phyloP scores from a whole-genome alignment of 2,113 vertebrate species.

The Corythornis madagascariensis region DNA sequence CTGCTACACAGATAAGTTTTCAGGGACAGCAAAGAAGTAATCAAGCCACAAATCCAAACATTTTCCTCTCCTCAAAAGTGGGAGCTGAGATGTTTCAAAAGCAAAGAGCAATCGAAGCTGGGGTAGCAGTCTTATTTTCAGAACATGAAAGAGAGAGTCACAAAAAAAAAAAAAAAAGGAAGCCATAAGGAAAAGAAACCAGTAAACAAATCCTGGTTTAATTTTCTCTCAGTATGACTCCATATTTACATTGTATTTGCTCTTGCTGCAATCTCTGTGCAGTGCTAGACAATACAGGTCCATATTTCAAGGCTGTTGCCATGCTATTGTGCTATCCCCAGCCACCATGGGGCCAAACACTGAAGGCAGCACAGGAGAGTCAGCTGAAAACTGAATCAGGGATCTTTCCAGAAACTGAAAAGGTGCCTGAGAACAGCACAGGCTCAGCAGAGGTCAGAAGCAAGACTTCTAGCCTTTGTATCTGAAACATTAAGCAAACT shows the following conservation, averaged over 20 bases:
- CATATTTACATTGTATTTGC: constrained; percentile 2
- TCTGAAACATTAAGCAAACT: background rate
- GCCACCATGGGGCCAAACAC: background rate
- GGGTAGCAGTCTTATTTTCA: background rate
- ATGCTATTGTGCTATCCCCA: background rate
- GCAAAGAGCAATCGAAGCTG: background rate
- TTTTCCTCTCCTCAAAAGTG: background rate
- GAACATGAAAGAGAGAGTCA: background rate
- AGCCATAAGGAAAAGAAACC: background rate
- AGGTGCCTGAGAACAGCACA: background rate
- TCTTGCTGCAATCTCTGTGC: constrained; percentile 7
- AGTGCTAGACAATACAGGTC: background rate
- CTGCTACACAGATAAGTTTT: background rate
- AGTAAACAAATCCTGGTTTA: background rate
- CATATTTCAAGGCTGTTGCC: constrained; percentile 57
- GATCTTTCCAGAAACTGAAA: background rate
- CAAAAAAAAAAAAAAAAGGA: background rate
- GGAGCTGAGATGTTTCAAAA: background rate
- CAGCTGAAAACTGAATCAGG: background rate
- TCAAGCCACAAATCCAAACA: background rate
- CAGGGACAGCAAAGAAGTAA: background rate
- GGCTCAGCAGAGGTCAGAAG: background rate
- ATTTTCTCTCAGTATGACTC: background rate
- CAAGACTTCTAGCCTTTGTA: constrained; percentile 4
- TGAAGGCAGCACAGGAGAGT: background rate